Conservation (phyloP, 2,888 invertebrate species). For the Euzetes globulus region DNA sequence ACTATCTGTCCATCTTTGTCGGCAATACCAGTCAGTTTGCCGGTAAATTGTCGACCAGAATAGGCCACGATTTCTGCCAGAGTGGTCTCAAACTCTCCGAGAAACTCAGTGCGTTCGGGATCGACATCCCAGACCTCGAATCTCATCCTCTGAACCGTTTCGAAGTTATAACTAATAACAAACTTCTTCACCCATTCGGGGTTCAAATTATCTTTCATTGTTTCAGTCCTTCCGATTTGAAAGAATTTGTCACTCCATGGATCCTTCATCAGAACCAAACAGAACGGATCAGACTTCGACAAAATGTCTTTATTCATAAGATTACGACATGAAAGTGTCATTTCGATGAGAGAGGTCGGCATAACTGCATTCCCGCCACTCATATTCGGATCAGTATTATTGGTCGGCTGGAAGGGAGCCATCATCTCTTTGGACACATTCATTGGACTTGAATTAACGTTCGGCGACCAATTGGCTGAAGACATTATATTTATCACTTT, state of each 20-base stretch:
- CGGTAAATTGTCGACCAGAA: conserved; percentile 40
- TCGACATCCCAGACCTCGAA: conserved; percentile 49
- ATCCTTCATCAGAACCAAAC: conserved; percentile 47
- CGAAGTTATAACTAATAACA: conserved; percentile 54
- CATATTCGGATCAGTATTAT: too few species aligned
- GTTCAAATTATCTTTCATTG: conserved; percentile 50
- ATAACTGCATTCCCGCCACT: conserved; percentile 2
- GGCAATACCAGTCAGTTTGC: conserved; percentile 30
- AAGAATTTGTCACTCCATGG: conserved; percentile 45
- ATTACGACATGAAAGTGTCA: conserved; percentile 48
- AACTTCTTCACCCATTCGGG: conserved; percentile 55
- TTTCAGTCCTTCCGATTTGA: conserved; percentile 50
- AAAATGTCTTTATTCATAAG: conserved; percentile 52
- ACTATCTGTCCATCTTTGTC: conserved; percentile 41
- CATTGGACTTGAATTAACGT: not conserved
- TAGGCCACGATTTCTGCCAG: conserved; percentile 53
- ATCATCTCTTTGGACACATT: not conserved
- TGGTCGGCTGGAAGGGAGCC: not conserved
- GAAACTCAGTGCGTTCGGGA: conserved; percentile 47
- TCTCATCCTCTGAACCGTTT: conserved; percentile 54
- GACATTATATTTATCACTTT: not conserved
- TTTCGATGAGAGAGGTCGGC: conserved; percentile 47
- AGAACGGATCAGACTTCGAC: conserved; percentile 56
- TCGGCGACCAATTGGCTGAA: not conserved
- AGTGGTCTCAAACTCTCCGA: conserved; percentile 53